Conservation (phyloP, 2,797 vertebrate genomes). For the Caiman crocodilus region DNA sequence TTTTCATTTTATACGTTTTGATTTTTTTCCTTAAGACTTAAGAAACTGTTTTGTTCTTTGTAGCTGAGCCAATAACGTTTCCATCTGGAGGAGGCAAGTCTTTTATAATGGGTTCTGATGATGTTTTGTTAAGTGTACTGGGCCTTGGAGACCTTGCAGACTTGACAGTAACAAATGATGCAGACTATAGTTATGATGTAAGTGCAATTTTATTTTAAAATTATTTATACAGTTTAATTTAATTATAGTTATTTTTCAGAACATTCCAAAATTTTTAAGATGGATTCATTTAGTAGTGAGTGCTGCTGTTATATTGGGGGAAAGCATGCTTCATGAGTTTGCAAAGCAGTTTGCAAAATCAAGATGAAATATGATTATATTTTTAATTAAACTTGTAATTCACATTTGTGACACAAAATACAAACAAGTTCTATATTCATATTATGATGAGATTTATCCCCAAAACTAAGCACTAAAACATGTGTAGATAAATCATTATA, state of each 20-base stretch:
- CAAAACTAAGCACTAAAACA: background rate
- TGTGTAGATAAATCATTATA: background rate
- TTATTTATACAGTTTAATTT: constrained; percentile 68
- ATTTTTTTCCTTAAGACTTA: constrained; percentile 75
- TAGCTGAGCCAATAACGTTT: constrained; percentile 96
- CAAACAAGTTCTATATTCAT: background rate
- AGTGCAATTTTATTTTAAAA: constrained; percentile 84
- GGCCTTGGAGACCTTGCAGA: constrained; percentile 97
- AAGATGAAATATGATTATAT: background rate
- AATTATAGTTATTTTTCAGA: constrained; percentile 62
- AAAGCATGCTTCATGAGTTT: background rate
- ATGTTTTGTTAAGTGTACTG: constrained; percentile 95
- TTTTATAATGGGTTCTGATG: constrained; percentile 96
- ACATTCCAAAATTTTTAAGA: background rate
- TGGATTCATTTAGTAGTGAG: background rate
- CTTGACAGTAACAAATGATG: constrained; percentile 97
- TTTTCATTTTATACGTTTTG: constrained; percentile 10
- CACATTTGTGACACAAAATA: background rate
- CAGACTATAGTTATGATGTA: constrained; percentile 98
- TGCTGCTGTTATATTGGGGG: background rate
- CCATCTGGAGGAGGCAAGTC: constrained; percentile 93
- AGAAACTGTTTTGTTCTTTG: constrained; percentile 83
- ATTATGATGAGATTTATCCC: background rate
- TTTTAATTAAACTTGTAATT: background rate
- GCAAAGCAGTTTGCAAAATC: background rate